A percentile compares a stretch with the other conserved stretches of the same genome.
Evolutionary conservation across 2,888 invertebrate genomes (phyloP).

Genomic region (Nymphalis c-album): DNA sequence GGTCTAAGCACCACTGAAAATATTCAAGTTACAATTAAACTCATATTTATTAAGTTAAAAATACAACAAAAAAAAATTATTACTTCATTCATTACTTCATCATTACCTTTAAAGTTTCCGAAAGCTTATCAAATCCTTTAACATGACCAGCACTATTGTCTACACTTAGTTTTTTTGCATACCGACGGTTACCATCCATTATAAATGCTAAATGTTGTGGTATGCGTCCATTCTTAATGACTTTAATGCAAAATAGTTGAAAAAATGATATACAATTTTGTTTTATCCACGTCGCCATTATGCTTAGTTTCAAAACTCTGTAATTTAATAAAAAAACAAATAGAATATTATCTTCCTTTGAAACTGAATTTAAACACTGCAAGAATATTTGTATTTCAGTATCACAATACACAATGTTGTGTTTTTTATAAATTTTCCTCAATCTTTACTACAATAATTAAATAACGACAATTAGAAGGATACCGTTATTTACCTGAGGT

Average conservation of each 20-base stretch:
- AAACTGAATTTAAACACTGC: no score
- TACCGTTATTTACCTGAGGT: no score
- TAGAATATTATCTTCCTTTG: no score
- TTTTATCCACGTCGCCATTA: slow-evolving; percentile 85
- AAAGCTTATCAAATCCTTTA: slow-evolving; percentile 90
- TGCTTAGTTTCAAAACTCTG: background rate
- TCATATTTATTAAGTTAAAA: no score
- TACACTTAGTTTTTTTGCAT: slow-evolving; percentile 90
- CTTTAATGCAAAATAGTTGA: slow-evolving; percentile 85
- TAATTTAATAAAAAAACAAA: no score
- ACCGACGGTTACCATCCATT: slow-evolving; percentile 99
- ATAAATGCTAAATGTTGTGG: slow-evolving; percentile 96
- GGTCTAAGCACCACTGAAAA: slow-evolving; percentile 91
- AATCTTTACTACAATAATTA: no score
- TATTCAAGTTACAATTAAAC: background rate
- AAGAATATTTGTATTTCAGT: no score
- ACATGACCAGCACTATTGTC: slow-evolving; percentile 90
- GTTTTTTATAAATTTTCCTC: no score
- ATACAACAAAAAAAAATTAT: background rate
- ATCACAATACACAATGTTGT: no score
- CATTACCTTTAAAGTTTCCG: slow-evolving; percentile 88
- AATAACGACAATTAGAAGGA: no score
- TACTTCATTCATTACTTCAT: no score
- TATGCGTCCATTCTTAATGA: slow-evolving; percentile 90
- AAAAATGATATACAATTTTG: slow-evolving; percentile 88